A percentile compares a stretch with the other conserved stretches of the same genome.
Conservation (phyloP, 2,113 vertebrate species). For the Passer domesticus region DNA sequence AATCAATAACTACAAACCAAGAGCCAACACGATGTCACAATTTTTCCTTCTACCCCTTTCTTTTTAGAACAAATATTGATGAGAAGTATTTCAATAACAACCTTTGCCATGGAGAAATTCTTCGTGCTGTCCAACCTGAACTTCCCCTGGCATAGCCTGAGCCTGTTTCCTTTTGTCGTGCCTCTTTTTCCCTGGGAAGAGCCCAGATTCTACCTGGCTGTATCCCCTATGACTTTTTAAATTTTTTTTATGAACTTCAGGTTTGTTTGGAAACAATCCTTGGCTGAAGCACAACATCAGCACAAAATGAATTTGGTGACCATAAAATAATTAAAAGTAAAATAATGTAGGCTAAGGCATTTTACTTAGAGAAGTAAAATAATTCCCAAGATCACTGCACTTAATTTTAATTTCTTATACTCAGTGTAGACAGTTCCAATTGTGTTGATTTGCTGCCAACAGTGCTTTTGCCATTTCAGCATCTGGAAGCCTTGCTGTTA, state of each 20-base stretch:
- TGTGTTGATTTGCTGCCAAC: neutral
- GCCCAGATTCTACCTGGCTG: neutral
- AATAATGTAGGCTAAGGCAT: neutral
- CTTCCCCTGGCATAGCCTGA: neutral
- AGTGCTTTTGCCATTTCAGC: constrained; percentile 22
- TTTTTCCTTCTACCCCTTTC: neutral
- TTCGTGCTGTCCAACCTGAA: neutral
- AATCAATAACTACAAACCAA: neutral
- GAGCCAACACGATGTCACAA: neutral
- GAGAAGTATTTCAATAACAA: neutral
- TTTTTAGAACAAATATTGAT: neutral
- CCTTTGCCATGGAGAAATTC: neutral
- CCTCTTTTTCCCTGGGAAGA: neutral
- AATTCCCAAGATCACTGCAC: neutral
- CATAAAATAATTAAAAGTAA: neutral
- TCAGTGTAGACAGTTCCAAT: neutral
- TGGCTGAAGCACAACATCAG: neutral
- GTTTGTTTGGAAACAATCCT: neutral
- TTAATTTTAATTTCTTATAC: neutral
- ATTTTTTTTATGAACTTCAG: neutral
- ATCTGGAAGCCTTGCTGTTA: constrained; percentile 28
- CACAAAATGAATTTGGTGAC: neutral
- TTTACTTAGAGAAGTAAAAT: neutral
- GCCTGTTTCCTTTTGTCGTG: neutral
- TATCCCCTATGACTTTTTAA: neutral